A percentile compares a stretch with the other conserved stretches of the same genome.
Conservation (phyloP, 2,888 invertebrate species). For the Rapana venosa region DNA sequence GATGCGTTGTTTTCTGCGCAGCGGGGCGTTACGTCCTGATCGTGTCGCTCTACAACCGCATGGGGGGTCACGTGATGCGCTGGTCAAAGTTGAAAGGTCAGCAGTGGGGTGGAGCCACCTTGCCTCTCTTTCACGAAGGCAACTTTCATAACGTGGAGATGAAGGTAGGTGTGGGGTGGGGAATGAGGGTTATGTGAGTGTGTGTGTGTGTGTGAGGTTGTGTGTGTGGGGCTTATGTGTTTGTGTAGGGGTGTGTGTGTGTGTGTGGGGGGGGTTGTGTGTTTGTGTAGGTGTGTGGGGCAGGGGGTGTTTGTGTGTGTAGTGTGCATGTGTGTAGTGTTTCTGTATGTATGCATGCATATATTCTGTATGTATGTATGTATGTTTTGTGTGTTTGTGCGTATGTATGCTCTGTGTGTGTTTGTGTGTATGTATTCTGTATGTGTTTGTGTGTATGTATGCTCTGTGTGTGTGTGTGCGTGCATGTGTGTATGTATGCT, state of each 20-base stretch:
- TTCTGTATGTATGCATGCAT: slow-evolving; percentile 11
- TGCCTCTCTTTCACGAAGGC: slow-evolving; percentile 75
- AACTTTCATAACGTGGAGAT: slow-evolving; percentile 75
- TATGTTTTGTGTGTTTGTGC: not conserved
- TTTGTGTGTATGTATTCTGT: not conserved
- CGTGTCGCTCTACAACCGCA: slow-evolving; percentile 75
- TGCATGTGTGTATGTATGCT: not conserved
- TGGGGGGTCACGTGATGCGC: slow-evolving; percentile 75
- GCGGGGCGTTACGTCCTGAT: slow-evolving; percentile 75
- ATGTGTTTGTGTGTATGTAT: not conserved
- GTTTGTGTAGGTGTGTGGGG: not conserved
- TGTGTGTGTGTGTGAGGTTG: slow-evolving; percentile 20
- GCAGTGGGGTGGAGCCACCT: slow-evolving; percentile 75
- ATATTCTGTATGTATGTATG: not conserved
- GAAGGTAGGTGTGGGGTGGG: slow-evolving; percentile 62
- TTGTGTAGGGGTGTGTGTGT: not conserved
- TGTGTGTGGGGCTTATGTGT: not conserved
- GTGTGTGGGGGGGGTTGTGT: not conserved
- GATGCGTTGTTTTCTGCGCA: slow-evolving; percentile 50
- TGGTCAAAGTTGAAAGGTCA: slow-evolving; percentile 77
- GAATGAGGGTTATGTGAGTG: too few relatives aligned
- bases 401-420: too few relatives aligned
- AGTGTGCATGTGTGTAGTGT: not conserved
- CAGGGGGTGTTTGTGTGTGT: not conserved
- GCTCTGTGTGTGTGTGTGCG: not conserved